phyloP scores from a whole-genome alignment of 2,797 vertebrate genomes.

The Sciurus carolinensis region DNA sequence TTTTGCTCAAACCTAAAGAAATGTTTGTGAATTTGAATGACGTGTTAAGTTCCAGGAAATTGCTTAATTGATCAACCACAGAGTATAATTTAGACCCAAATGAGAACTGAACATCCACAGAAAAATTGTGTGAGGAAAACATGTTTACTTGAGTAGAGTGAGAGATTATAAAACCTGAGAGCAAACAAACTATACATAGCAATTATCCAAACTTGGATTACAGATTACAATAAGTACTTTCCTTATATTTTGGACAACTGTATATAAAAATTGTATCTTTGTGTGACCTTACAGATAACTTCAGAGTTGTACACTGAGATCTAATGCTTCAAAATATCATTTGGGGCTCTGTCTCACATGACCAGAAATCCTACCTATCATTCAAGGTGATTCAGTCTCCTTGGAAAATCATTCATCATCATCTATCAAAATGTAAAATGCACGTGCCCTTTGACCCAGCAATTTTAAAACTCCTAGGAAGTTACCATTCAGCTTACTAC shows the following conservation, averaged over 20 bases:
- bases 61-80: conserved; percentile 3
- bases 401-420: background rate
- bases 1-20: conserved; percentile 24
- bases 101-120: conserved; percentile 8
- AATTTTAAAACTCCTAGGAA: background rate
- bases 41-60: background rate
- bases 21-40: conserved; percentile 15
- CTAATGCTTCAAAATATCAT: background rate
- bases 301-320: background rate
- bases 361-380: background rate
- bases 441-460: background rate
- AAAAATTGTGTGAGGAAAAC: conserved; percentile 33
- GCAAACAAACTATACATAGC: background rate
- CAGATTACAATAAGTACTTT: background rate
- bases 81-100: conserved; percentile 29
- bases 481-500: background rate
- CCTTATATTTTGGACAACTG: conserved; percentile 7
- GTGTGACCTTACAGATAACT: background rate
- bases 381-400: background rate
- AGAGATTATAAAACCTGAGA: background rate
- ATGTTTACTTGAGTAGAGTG: background rate
- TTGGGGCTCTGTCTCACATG: background rate
- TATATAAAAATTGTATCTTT: background rate
- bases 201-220: background rate
- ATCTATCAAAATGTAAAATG: background rate